A percentile compares a stretch with the other conserved stretches of the same genome.
phyloP scores from a whole-genome alignment of 2,888 invertebrate species.

The Magallana nippona region DNA sequence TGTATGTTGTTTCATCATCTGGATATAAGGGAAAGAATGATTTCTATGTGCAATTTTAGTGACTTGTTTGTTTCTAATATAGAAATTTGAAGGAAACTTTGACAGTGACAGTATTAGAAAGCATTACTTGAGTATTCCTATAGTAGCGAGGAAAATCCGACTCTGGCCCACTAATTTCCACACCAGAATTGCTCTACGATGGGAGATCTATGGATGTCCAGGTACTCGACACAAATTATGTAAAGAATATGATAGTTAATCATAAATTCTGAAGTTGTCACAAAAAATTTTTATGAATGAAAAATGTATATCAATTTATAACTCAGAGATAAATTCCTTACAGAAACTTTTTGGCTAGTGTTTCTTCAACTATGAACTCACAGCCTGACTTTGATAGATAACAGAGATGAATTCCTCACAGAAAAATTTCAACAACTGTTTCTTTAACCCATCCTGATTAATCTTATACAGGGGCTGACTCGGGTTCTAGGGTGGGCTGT shows the following conservation, averaged over 20 bases:
- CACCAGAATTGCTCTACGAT: conserved; percentile 65
- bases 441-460: too few relatives aligned
- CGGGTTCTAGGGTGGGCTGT: conserved; percentile 67
- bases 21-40: neutral
- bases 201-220: conserved; percentile 74
- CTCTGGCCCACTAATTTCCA: conserved; percentile 67
- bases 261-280: neutral
- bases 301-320: too few relatives aligned
- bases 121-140: conserved; percentile 61
- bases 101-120: conserved; percentile 67
- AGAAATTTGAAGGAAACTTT: conserved; percentile 70
- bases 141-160: conserved; percentile 65
- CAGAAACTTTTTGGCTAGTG: too few relatives aligned
- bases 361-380: too few relatives aligned
- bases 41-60: neutral
- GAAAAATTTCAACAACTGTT: too few relatives aligned
- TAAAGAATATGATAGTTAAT: neutral
- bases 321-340: too few relatives aligned
- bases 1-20: too few relatives aligned
- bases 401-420: too few relatives aligned
- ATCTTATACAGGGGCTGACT: conserved; percentile 57
- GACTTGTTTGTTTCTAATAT: neutral
- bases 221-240: conserved; percentile 54
- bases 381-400: too few relatives aligned
- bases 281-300: neutral